These are phyloP conservation scores for Tupiocoris notatus DNA, from an alignment of 2,888 invertebrate genomes.

Conservation along the genomic window DNA sequence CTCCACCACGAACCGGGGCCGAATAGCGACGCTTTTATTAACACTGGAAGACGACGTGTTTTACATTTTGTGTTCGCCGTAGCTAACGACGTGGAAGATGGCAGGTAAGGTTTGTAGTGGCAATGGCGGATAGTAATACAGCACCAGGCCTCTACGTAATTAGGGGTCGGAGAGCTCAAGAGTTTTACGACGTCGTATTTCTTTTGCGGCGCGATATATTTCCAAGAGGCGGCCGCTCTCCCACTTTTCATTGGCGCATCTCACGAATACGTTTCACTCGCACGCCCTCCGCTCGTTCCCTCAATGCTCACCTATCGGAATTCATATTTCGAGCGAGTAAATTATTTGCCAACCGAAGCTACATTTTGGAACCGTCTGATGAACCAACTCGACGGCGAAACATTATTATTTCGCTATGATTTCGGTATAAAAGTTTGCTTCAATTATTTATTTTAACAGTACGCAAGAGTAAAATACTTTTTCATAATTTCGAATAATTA, in stretches of 20 bases:
- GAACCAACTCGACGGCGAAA: too few relatives aligned
- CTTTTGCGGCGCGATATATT: constrained; percentile 20
- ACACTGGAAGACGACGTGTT: background rate
- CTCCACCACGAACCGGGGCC: background rate
- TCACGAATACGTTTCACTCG: background rate
- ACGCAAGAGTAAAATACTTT: too few relatives aligned
- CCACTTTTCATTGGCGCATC: background rate
- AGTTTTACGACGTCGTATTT: constrained; percentile 35
- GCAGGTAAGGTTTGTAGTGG: background rate
- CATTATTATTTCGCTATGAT: too few relatives aligned
- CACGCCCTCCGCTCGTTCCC: background rate
- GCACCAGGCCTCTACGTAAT: constrained; percentile 2
- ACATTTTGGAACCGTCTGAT: too few relatives aligned
- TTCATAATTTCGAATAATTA: too few relatives aligned
- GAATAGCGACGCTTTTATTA: background rate
- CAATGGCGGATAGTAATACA: background rate
- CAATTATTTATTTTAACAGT: too few relatives aligned
- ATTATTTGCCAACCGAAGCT: too few relatives aligned
- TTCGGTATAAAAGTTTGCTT: too few relatives aligned
- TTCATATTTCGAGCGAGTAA: too few relatives aligned
- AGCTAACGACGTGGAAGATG: background rate
- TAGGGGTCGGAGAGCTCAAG: constrained; percentile 9
- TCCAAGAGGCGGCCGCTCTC: background rate
- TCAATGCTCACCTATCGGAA: too few relatives aligned
- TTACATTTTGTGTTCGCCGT: background rate